Evolutionary conservation across 1,140 invertebrate genomes (phyloP), one percentile per base, ranked within the genome.

Genomic region (Drosophila paulistorum): DNA sequence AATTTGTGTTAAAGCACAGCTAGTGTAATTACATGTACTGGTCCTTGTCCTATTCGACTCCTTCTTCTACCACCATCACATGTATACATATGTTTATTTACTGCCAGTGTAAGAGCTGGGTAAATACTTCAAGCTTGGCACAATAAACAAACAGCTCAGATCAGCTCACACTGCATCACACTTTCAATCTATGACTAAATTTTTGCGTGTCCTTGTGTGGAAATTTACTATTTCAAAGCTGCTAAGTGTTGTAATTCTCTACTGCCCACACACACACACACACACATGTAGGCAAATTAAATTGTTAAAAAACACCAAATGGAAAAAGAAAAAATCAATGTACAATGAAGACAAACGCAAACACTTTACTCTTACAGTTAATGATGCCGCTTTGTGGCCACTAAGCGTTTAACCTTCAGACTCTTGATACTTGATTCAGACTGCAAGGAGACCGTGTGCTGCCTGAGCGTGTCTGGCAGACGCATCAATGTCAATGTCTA

Each of bases 381-480:
- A 86, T 86, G 83, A 86, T 71, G 83, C 48, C 71, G 83, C 79
- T 86, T 86, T 86, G 83, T 87, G 83, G 80, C 76, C 83, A 86
- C 79, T 83, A 83, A 87, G 79, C 68, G 83, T 68, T 86, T 79
- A 85, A 85, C 82, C 82, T 85, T 81, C 66, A 59, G 57, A n/a
- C 45, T 51, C 45, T 51, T 51, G 45, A 51, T 51, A 20, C 45
- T 20, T 10, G 33, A 39, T 4, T 59, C 66, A 68, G 58, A 68
- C 65, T 66, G 14, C 30, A 55, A 41, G 39, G 51, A 23, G 57
- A 84, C 71, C 54, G 61, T 33, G 59, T 33, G 48, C 57, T 80
- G 30, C 5, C 30, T 30, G 51, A 65, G 9, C 17, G 17, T 20
- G 58, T 65, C 41, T 68, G 55, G 60, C 20, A 59, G 39, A 41